phyloP scores from a whole-genome alignment of 92 coral and sea anemone genomes.

The Nematostella vectensis region DNA sequence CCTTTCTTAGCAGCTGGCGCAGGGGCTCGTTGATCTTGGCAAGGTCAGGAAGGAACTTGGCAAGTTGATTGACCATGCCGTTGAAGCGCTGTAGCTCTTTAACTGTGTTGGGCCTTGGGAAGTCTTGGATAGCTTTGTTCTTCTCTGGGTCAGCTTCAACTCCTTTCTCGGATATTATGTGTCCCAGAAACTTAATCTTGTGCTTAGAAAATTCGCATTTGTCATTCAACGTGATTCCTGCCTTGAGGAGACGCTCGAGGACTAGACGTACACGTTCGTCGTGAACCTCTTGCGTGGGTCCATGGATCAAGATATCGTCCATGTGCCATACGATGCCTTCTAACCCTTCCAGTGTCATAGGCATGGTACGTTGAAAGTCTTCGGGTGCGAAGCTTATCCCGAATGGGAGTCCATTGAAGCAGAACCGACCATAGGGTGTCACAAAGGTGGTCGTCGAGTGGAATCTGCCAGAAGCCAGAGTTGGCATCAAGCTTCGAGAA shows the following conservation, averaged over 20 bases:
- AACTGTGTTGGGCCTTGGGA: constrained; percentile 11
- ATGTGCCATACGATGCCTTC: constrained; percentile 29
- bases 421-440: constrained; percentile 33
- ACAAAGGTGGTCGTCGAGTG: constrained; percentile 29
- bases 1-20: constrained; percentile 24
- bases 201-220: constrained; percentile 35
- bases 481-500: constrained; percentile 35
- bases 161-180: constrained; percentile 18
- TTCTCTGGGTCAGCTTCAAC: constrained; percentile 17
- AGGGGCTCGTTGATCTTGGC: constrained; percentile 28
- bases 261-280: constrained; percentile 15
- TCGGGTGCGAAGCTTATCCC: constrained; percentile 31
- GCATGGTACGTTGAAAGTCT: constrained; percentile 25
- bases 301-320: constrained; percentile 45
- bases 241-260: constrained; percentile 19
- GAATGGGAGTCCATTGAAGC: constrained; percentile 40
- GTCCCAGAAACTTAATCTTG: constrained; percentile 25
- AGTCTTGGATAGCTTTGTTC: constrained; percentile 10
- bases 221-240: constrained; percentile 44
- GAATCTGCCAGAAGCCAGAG: constrained; percentile 30
- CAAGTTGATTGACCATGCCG: constrained; percentile 22
- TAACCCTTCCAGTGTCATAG: constrained; percentile 18
- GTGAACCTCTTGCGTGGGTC: constrained; percentile 18
- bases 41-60: constrained; percentile 20
- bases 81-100: constrained; percentile 11